These are phyloP conservation scores for Phyllostomus discolor DNA, from an alignment of 2,113 vertebrate genomes.

Conservation along the genomic window DNA sequence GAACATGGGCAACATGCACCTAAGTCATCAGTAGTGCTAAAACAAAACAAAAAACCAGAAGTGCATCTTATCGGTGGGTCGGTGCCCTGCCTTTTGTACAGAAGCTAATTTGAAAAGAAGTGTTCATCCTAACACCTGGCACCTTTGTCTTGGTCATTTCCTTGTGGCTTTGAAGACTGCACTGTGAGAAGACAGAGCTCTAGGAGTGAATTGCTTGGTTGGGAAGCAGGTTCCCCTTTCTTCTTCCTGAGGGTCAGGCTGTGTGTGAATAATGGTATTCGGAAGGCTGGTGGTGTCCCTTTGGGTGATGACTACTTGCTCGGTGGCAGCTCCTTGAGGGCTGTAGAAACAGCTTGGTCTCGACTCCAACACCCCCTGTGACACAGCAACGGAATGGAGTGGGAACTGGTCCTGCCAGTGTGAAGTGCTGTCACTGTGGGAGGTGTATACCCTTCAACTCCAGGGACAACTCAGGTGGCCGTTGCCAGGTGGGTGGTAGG, in stretches of 20 bases:
- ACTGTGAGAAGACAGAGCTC: neutral
- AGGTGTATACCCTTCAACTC: neutral
- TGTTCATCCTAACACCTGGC: neutral
- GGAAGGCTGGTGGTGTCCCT: fast-evolving
- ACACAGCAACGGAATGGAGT: no score
- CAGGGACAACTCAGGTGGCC: neutral
- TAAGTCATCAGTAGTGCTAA: neutral
- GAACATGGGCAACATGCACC: neutral
- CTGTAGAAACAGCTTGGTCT: neutral
- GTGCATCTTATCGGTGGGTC: neutral
- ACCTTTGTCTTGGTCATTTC: neutral
- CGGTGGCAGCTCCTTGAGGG: neutral
- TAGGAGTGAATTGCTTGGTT: neutral
- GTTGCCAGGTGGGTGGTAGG: neutral
- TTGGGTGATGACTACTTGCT: neutral
- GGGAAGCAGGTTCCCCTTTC: neutral
- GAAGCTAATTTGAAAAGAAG: neutral
- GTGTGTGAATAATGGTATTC: fast-evolving
- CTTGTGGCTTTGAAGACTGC: neutral
- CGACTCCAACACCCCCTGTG: neutral
- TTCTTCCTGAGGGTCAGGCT: neutral
- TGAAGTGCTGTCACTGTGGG: neutral
- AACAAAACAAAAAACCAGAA: neutral
- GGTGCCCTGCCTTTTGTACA: neutral
- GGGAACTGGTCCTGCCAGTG: neutral